These are phyloP conservation scores for Dysmachus trigonus DNA, from an alignment of 2,888 invertebrate species.

Conservation along the genomic window DNA sequence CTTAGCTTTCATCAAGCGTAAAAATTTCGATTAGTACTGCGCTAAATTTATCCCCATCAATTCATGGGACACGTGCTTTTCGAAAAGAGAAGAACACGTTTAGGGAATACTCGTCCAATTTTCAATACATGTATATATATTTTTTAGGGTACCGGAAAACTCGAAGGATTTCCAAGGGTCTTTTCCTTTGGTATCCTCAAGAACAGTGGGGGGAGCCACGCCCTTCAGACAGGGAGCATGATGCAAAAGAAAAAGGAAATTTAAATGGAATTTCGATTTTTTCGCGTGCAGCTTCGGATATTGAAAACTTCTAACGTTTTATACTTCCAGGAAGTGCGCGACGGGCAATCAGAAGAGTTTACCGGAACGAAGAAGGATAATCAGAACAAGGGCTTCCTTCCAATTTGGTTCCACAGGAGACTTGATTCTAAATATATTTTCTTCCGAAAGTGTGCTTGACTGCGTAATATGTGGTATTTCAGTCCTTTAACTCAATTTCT, in stretches of 20 bases:
- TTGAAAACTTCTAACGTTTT: not conserved
- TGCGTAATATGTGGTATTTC: not conserved
- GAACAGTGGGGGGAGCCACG: not conserved
- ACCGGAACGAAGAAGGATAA: not conserved
- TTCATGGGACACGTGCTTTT: not conserved
- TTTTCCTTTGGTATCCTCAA: not conserved
- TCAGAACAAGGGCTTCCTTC: not conserved
- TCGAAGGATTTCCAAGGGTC: not conserved
- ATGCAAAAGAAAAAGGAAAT: not conserved
- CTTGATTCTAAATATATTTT: not conserved
- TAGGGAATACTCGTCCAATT: not conserved
- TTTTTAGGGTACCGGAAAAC: not conserved
- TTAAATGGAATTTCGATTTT: not conserved
- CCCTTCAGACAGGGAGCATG: not conserved
- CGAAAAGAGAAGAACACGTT: not conserved
- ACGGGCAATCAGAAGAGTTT: not conserved
- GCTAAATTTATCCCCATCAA: not conserved
- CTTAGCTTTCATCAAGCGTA: not conserved
- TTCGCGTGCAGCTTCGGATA: not conserved
- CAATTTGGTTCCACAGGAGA: not conserved
- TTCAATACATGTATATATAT: not conserved
- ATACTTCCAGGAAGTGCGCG: not conserved
- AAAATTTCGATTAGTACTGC: not conserved
- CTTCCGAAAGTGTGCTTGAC: not conserved
- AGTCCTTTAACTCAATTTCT: not conserved